phyloP scores from a whole-genome alignment of 2,888 invertebrate genomes.

The Volucella bombylans region DNA sequence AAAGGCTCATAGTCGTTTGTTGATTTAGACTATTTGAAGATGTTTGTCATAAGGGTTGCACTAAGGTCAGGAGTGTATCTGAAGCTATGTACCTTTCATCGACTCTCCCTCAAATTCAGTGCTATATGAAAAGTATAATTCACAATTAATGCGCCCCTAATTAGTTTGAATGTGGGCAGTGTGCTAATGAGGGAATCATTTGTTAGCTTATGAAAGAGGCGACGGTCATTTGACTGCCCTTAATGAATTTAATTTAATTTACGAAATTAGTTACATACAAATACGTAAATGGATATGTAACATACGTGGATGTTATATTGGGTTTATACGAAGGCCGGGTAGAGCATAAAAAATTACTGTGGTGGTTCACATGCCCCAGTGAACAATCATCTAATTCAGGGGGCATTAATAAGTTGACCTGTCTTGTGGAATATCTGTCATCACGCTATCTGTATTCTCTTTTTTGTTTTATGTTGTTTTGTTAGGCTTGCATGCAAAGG shows the following conservation, averaged over 20 bases:
- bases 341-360: no score
- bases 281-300: not conserved
- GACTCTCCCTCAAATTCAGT: not conserved
- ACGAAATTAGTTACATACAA: conserved; percentile 24
- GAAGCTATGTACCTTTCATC: no score
- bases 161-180: conserved; percentile 69
- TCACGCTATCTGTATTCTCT: no score
- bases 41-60: conserved; percentile 57
- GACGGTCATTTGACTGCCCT: conserved; percentile 10
- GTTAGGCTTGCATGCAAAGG: no score
- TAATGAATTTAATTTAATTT: conserved; percentile 56
- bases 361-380: no score
- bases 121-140: conserved; percentile 53
- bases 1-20: conserved; percentile 11
- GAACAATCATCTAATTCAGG: no score
- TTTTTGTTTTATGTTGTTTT: no score
- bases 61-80: conserved; percentile 33
- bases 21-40: conserved; percentile 1
- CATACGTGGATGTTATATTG: no score
- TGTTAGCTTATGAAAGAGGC: conserved; percentile 13
- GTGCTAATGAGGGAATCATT: conserved; percentile 68
- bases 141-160: conserved; percentile 68
- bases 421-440: no score
- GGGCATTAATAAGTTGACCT: no score
- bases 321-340: no score